phyloP scores from a whole-genome alignment of 2,888 invertebrate genomes.

The Thelaira solivaga region DNA sequence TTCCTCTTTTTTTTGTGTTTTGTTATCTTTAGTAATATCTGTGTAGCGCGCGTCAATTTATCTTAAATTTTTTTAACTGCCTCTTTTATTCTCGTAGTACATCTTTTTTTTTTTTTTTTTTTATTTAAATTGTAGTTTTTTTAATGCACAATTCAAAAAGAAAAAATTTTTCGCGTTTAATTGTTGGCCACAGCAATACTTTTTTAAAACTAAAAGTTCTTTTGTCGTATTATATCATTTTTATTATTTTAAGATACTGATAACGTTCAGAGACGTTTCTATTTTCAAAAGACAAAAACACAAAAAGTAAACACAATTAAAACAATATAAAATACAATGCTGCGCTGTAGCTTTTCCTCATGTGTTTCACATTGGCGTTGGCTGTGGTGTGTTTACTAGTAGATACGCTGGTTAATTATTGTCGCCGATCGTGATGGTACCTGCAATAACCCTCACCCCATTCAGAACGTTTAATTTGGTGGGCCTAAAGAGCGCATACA shows the following conservation, averaged over 20 bases:
- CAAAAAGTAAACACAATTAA: slow-evolving; percentile 6
- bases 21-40: slow-evolving; percentile 6
- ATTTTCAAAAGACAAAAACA: slow-evolving; percentile 28
- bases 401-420: too few species aligned
- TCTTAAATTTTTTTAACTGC: slow-evolving; percentile 23
- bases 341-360: too few species aligned
- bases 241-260: slow-evolving; percentile 64
- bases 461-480: background rate
- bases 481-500: slow-evolving; percentile 2
- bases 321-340: background rate
- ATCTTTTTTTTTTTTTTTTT: background rate
- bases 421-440: slow-evolving; percentile 23
- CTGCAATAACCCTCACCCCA: slow-evolving; percentile 11
- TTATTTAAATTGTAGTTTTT: background rate
- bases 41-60: slow-evolving; percentile 29
- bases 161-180: slow-evolving; percentile 63
- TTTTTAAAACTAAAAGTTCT: slow-evolving; percentile 60
- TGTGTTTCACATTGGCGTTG: slow-evolving; percentile 1
- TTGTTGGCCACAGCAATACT: slow-evolving; percentile 70
- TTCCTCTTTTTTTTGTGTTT: slow-evolving; percentile 5
- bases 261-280: slow-evolving; percentile 58
- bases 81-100: too few species aligned
- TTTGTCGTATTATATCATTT: slow-evolving; percentile 58
- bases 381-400: background rate
- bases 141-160: too few species aligned